Base-by-base conservation (phyloP, 2,797 vertebrate genomes). In the Lepus oiostolus region DNA sequence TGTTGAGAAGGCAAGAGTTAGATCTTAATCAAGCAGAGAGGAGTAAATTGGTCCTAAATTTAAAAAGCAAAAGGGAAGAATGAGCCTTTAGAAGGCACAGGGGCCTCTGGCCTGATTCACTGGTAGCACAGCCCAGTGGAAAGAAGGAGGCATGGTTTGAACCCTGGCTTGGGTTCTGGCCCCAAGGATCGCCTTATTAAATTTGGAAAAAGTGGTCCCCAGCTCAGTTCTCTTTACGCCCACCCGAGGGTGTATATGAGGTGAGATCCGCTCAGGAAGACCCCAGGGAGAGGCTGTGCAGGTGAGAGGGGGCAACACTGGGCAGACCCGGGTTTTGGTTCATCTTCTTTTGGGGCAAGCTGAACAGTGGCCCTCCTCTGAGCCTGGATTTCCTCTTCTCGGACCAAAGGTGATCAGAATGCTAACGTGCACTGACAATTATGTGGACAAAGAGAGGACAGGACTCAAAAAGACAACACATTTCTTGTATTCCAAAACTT, bases 41-140 rank as follows among this genome's bases (percentile, higher is more conserved):
- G 35, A 92, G n/a, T 50, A 95, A 92, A 93, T 93, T 63, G 88
- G 95, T 77, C 72, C 83, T 90, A 93, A 85, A 91, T 93, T 97
- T 11, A 47, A 87, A 90, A 86, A 75, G 9, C 2, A n/a, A 75
- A 67, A 67, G 35, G 24, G 63, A 90, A 80, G 89, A 85, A 81
- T 26, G 80, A 75, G 72, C 67, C 11, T 91, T 93, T 83, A 87
- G 75, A 65, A 88, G 84, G 35, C 7, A 1, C 28, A 67, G 50
- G 19, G 38, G 21, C 9, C 42, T 82, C 13, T 24, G 50, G 80
- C 30, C 12, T 4, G 17, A 62, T 28, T 47, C 38, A 19, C 12
- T 16, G 54, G 68, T 13, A 21, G 4, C 54, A 2, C 13, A 21
- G 21, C n/a, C 24, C 1, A 30, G 30, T 19, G 32, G 89, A 85